Evolutionary conservation across 2,113 vertebrate genomes (phyloP), one percentile per base, ranked within the genome.

Genomic region (Rhabdomys dilectus): DNA sequence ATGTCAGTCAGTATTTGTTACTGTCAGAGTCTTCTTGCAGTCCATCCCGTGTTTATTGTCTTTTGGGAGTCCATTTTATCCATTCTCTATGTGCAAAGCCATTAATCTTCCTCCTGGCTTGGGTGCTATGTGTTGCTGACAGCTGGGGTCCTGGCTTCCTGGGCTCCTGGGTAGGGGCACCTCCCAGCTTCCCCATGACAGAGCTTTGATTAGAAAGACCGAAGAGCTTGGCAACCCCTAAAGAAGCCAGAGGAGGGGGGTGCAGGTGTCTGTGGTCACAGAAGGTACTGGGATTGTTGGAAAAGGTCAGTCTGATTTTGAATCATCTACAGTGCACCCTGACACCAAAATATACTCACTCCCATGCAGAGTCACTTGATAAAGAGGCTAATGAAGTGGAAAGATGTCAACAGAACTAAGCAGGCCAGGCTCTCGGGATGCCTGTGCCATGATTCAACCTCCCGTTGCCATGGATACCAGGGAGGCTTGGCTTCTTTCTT

Each of bases 371-470:
- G 97, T 98, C 98, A 99, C 97, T 99, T 98, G 98, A 98, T 98
- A 99, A 99, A 98, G 98, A 98, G 98, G 90, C 98, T 98, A 99
- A 99, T 98, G 98, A 99, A 98, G 98, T 98, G 98, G 98, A 99
- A 98, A 99, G 97, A 97, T 98, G 93, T 98, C 97, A 98, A 97
- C 92, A 97, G 97, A 95, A 96, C 98, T 98, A 98, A 98, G 98
- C 98, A 45, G 97, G 96, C 97, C 97, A 78, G 98, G 97, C 98
- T 98, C 98, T 97, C n/a, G 97, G 97, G 75, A 98, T 98, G 98
- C 94, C 17, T 34, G 82, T 42, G 93, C 98, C 98, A 98, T 97
- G 98, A 98, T 98, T 98, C 98, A 98, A 98, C 98, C 97, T 98
- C 96, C 68, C 0, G 99, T 99, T 99, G 96, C 98, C 96, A 99